Evolutionary conservation across 2,113 vertebrate genomes (phyloP).

Genomic region (Esox niger): DNA sequence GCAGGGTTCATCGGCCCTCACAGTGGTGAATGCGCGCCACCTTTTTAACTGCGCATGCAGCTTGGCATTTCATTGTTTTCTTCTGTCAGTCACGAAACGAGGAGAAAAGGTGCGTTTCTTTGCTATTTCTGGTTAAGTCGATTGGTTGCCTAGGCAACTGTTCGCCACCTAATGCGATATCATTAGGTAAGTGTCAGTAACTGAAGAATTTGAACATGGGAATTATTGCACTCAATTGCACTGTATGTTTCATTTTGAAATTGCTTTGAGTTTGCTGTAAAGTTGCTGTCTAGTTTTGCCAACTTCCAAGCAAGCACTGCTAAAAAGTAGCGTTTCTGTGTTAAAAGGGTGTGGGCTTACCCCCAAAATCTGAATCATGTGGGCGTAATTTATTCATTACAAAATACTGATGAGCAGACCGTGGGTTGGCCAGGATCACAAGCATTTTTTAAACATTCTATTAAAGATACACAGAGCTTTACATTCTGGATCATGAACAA

Average conservation of each 20-base stretch:
- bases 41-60: slow-evolving; percentile 56
- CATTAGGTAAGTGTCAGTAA: slow-evolving; percentile 44
- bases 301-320: too few species aligned
- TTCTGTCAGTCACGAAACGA: slow-evolving; percentile 37
- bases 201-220: neutral
- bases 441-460: too few species aligned
- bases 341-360: too few species aligned
- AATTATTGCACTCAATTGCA: neutral
- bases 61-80: slow-evolving; percentile 24
- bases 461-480: too few species aligned
- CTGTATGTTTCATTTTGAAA: neutral
- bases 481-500: too few species aligned
- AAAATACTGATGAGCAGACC: too few species aligned
- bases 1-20: slow-evolving; percentile 42
- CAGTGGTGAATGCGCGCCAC: slow-evolving; percentile 28
- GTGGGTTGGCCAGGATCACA: too few species aligned
- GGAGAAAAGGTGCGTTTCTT: slow-evolving; percentile 18
- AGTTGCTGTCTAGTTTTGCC: too few species aligned
- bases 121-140: slow-evolving; percentile 32
- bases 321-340: too few species aligned
- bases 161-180: slow-evolving; percentile 42
- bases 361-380: too few species aligned
- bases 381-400: too few species aligned
- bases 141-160: slow-evolving; percentile 52
- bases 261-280: neutral